Evolutionary conservation across 2,797 vertebrate genomes (phyloP).

Genomic region (Arrhamphus sclerolepis): DNA sequence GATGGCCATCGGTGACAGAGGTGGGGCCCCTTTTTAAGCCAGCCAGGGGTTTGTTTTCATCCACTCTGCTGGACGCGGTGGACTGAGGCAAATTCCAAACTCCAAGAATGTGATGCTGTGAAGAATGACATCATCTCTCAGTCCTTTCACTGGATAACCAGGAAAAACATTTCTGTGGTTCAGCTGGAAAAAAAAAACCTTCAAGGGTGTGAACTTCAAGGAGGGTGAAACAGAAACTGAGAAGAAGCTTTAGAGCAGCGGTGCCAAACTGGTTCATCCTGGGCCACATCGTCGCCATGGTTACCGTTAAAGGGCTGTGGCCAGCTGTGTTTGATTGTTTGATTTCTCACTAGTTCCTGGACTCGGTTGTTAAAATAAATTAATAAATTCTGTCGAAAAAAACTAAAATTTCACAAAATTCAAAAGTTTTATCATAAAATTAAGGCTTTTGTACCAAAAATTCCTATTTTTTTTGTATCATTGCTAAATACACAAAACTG

Average conservation of each 20-base stretch:
- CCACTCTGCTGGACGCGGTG: slow-evolving; percentile 51
- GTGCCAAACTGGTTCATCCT: no score
- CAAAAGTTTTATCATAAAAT: no score
- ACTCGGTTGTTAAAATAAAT: no score
- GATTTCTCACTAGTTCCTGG: no score
- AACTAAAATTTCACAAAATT: no score
- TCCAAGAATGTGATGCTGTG: slow-evolving; percentile 54
- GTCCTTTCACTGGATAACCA: slow-evolving; percentile 50
- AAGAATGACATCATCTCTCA: slow-evolving; percentile 74
- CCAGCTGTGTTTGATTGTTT: no score
- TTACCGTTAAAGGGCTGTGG: no score
- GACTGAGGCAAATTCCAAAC: slow-evolving; percentile 51
- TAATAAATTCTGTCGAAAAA: no score
- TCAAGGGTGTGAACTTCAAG: slow-evolving; percentile 64
- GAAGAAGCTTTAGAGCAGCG: slow-evolving; percentile 51
- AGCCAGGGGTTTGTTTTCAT: slow-evolving; percentile 60
- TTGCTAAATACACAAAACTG: no score
- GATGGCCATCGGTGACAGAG: slow-evolving; percentile 69
- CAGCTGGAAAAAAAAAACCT: slow-evolving; percentile 24
- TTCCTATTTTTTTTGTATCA: no score
- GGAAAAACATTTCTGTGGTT: slow-evolving; percentile 48
- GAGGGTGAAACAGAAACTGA: slow-evolving; percentile 37
- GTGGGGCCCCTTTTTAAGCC: slow-evolving; percentile 61
- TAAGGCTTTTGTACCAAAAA: no score
- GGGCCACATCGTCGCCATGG: no score